Evolutionary conservation across 1,140 invertebrate genomes (phyloP).

Genomic region (Portunus trituberculatus): DNA sequence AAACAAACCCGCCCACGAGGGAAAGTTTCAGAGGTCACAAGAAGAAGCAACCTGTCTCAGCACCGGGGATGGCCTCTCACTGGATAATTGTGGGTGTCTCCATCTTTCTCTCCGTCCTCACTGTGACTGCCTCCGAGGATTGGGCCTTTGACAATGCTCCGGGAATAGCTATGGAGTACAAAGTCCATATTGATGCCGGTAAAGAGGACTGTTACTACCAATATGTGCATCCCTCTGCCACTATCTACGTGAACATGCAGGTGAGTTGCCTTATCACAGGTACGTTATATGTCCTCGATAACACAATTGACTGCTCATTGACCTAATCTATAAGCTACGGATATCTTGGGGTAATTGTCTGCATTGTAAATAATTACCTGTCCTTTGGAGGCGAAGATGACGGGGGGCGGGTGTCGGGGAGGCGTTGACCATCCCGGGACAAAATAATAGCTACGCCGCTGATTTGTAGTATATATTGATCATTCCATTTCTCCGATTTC

Average conservation of each 20-base stretch:
- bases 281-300: neutral
- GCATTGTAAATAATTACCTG: neutral
- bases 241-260: conserved; percentile 96
- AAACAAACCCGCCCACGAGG: no score
- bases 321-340: neutral
- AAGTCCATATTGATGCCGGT: conserved; percentile 94
- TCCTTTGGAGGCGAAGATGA: no score
- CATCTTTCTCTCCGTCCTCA: conserved; percentile 4
- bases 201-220: conserved; percentile 98
- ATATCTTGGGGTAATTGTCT: neutral
- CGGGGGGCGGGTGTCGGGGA: no score
- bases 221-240: conserved; percentile 94
- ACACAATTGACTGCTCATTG: neutral
- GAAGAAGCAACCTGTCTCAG: no score
- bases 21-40: no score
- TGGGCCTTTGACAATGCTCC: conserved; percentile 81
- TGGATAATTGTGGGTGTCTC: no score
- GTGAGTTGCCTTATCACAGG: conserved; percentile 81
- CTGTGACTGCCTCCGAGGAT: conserved; percentile 27
- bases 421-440: no score
- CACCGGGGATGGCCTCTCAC: no score
- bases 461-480: no score
- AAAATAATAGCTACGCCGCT: no score
- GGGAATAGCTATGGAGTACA: conserved; percentile 96
- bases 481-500: no score